Evolutionary conservation across 2,888 invertebrate genomes (phyloP), one percentile per base, ranked within the genome.

Genomic region (Atherix ibis): DNA sequence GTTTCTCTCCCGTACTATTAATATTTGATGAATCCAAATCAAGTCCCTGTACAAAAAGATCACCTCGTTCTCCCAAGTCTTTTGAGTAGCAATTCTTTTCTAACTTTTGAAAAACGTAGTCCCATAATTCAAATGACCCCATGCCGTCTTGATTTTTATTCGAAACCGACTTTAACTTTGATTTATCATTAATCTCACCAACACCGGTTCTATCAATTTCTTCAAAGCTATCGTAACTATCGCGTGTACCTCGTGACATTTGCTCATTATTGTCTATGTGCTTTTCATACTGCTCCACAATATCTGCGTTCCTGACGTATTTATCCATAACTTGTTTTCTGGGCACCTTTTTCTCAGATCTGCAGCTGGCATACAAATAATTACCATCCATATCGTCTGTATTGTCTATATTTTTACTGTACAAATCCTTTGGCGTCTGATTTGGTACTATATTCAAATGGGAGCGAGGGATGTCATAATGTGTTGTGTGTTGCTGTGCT

Each of bases 31-130:
- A 53, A 36, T 59, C 56, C 15, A 59, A 43, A 36, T 57, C 51
- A 13, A 60, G 41, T 13, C 60, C 56, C 38, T 58, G 54, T 19
- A 59, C 53, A 5, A 73, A 45, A 36, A 77, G 65, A 45, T 82
- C 71, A 36, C 73, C 77, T 30, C 77, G 56, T 45, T 73, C 73
- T 1, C 71, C 72, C 5, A 73, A 52, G 45, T 79, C 79, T 43
- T 68, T 70, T 6, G 61, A 63, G 44, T 80, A 78, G 1, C 79
- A 76, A 46, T 78, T 73, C 44, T 72, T 77, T 37, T 82, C 79
- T 22, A 84, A 60, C 51, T 79, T 77, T 44, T 73, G 69, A 50
- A 76, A 84, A 0, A 84, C 82, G 49, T 80, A 82, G 50, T 78
- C 78, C 84, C 84, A 85, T 33, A 73, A 71, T 43, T 80, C 81